Evolutionary conservation across 2,113 vertebrate species (phyloP).

Genomic region (Lucifuga dentata): DNA sequence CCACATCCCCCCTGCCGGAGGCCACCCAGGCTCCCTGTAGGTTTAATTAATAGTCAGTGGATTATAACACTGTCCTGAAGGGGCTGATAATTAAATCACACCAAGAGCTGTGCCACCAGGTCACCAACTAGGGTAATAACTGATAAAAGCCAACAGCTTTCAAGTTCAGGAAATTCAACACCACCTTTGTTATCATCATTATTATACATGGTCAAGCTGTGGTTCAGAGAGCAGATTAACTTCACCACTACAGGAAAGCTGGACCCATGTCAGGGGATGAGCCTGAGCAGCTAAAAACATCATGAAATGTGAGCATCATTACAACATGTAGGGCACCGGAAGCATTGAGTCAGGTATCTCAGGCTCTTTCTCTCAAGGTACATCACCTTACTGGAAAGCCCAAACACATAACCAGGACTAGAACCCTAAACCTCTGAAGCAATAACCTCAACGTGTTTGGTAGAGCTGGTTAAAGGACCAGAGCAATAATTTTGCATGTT

Average conservation of each 20-base stretch:
- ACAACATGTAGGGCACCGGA: too few relatives aligned
- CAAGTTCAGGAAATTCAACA: slow-evolving; percentile 38
- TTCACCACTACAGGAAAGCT: neutral
- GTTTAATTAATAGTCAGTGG: slow-evolving; percentile 66
- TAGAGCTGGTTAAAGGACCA: too few relatives aligned
- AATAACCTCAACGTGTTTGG: too few relatives aligned
- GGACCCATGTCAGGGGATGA: slow-evolving; percentile 1
- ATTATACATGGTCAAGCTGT: slow-evolving; percentile 31
- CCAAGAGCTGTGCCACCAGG: slow-evolving; percentile 36
- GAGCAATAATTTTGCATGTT: too few relatives aligned
- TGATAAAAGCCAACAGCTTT: slow-evolving; percentile 36
- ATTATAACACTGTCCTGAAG: slow-evolving; percentile 41
- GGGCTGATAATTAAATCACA: slow-evolving; percentile 55
- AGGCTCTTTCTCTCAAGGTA: too few relatives aligned
- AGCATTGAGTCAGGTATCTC: too few relatives aligned
- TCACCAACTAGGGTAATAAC: slow-evolving; percentile 41
- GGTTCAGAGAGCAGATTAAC: slow-evolving; percentile 14
- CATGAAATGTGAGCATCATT: too few relatives aligned
- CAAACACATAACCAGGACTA: too few relatives aligned
- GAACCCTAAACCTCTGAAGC: too few relatives aligned
- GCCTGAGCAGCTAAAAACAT: neutral
- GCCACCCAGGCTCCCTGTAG: slow-evolving; percentile 47
- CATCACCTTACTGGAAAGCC: too few relatives aligned
- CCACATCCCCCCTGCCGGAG: slow-evolving; percentile 28
- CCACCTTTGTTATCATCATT: neutral